Percentiles rank a stretch among this genome's conserved stretches.
Evolutionary conservation across 2,797 vertebrate genomes (phyloP).

Genomic region (Rousettus madagascariensis): DNA sequence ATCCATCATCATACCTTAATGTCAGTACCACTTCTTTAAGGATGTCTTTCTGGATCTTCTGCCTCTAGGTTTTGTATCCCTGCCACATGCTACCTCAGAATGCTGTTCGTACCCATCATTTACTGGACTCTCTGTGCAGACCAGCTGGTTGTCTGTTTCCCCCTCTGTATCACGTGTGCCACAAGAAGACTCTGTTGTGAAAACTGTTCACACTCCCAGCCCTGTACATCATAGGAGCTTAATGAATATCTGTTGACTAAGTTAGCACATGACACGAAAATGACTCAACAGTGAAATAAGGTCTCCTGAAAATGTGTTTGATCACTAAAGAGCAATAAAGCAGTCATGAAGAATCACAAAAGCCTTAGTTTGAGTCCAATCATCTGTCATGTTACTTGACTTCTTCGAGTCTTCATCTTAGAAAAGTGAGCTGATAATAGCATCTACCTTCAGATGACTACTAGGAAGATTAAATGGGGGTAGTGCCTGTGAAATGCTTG

Average conservation of each 20-base stretch:
- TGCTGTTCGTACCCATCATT: neutral
- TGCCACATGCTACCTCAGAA: neutral
- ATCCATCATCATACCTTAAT: neutral
- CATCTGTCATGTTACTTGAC: neutral
- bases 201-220: neutral
- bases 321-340: neutral
- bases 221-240: neutral
- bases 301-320: neutral
- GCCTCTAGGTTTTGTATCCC: neutral
- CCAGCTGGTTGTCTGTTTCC: neutral
- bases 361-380: neutral
- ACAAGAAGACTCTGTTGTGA: neutral
- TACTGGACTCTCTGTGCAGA: neutral
- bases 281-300: neutral
- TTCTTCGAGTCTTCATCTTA: neutral
- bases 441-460: neutral
- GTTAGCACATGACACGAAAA: neutral
- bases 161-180: accelerated
- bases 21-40: neutral
- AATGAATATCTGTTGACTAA: neutral
- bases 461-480: neutral
- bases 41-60: neutral
- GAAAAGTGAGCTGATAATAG: neutral
- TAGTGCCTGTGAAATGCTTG: neutral
- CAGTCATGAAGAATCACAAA: neutral